Conservation (phyloP, 2,797 vertebrate genomes). For the Ispidina picta region DNA sequence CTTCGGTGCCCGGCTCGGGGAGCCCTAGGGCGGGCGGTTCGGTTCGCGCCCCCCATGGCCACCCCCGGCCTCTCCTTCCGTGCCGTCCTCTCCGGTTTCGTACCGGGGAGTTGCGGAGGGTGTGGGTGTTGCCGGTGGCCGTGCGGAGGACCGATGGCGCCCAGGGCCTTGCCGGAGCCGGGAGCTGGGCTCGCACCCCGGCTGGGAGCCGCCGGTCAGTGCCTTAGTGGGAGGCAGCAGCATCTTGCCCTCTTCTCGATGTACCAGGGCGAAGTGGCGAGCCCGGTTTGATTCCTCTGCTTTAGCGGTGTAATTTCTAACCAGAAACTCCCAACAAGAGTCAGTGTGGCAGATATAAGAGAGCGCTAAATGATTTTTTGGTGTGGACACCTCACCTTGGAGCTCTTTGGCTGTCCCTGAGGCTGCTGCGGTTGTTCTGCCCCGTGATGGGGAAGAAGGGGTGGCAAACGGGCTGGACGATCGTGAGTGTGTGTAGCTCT, state of each 20-base stretch:
- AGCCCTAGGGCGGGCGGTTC: neutral
- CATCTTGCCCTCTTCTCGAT: neutral
- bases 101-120: neutral
- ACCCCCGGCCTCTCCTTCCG: neutral
- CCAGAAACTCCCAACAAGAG: neutral
- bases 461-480: neutral
- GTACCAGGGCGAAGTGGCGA: neutral
- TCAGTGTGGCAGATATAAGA: neutral
- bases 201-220: neutral
- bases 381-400: neutral
- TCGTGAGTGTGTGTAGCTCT: neutral
- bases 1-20: too few species aligned
- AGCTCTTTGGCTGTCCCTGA: neutral
- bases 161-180: neutral
- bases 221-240: neutral
- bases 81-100: neutral
- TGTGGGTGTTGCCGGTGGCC: neutral
- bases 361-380: neutral
- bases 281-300: neutral
- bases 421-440: neutral
- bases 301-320: neutral
- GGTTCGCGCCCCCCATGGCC: fast-evolving
- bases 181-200: neutral
- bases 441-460: neutral
- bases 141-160: neutral